phyloP scores from a whole-genome alignment of 2,888 invertebrate species.

The Phyto melanocephala region DNA sequence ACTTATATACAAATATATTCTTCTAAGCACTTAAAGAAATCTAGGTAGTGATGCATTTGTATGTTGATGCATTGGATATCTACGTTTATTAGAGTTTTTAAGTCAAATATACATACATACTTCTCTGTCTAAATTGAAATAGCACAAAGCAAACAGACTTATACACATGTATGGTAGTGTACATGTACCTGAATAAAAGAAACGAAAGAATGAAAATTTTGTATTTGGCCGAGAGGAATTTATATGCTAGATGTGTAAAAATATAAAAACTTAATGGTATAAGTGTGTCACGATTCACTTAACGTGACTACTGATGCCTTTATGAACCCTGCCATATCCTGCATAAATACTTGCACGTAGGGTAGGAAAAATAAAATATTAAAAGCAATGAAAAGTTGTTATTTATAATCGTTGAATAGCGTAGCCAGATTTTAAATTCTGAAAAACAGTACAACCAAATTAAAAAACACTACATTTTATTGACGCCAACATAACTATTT shows the following conservation, averaged over 20 bases:
- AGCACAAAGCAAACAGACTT: too few relatives aligned
- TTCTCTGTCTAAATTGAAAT: too few relatives aligned
- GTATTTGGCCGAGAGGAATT: constrained; percentile 1
- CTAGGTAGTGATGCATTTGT: not conserved
- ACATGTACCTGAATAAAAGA: not conserved
- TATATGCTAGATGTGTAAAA: not conserved
- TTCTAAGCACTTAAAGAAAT: not conserved
- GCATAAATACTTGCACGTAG: too few relatives aligned
- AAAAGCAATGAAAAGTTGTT: too few relatives aligned
- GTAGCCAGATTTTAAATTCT: too few relatives aligned
- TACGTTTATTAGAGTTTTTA: not conserved
- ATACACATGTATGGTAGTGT: not conserved
- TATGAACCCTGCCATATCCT: not conserved
- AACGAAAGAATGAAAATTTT: not conserved
- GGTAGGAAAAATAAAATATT: too few relatives aligned
- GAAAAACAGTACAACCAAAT: too few relatives aligned
- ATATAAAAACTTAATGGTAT: constrained; percentile 6
- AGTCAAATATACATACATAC: too few relatives aligned
- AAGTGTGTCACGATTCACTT: constrained; percentile 48
- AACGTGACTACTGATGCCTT: constrained; percentile 29
- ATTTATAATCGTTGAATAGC: too few relatives aligned
- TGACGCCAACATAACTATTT: too few relatives aligned
- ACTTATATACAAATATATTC: not conserved
- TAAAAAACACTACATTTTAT: too few relatives aligned
- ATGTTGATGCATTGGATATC: not conserved